These are phyloP conservation scores for Sapayoa aenigma DNA, from an alignment of 2,113 vertebrate species.

Conservation along the genomic window DNA sequence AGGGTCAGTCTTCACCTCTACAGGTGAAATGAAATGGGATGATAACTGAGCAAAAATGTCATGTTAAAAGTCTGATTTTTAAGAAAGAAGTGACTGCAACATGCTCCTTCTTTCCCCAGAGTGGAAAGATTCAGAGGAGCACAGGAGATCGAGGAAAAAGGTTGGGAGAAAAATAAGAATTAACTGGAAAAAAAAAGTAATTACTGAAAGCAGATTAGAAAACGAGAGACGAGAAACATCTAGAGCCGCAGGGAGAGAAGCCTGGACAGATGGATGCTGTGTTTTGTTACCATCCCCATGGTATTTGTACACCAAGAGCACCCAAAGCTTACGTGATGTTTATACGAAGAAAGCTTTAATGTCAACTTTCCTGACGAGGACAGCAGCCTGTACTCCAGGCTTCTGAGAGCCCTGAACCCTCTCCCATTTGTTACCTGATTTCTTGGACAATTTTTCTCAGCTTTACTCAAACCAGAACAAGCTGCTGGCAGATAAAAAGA, in stretches of 20 bases:
- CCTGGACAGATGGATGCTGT: neutral
- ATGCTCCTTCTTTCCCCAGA: neutral
- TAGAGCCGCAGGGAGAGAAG: neutral
- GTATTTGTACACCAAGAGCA: neutral
- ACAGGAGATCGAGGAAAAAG: neutral
- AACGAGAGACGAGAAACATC: neutral
- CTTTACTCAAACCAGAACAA: neutral
- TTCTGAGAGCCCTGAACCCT: neutral
- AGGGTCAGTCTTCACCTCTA: neutral
- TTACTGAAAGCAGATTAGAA: neutral
- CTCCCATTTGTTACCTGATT: neutral
- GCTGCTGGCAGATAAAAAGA: neutral
- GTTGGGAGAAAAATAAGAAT: neutral
- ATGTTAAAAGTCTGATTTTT: neutral
- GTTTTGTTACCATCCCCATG: conserved; percentile 1
- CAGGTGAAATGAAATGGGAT: neutral
- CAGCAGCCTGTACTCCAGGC: neutral
- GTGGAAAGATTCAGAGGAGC: neutral
- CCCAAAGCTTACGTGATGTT: conserved; percentile 8
- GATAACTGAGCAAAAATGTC: neutral
- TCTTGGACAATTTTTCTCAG: neutral
- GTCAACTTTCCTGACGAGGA: neutral
- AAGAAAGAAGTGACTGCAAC: neutral
- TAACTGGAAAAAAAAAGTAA: neutral
- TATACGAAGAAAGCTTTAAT: neutral